Evolutionary conservation across 2,888 invertebrate species (phyloP), one percentile per base, ranked within the genome.

Genomic region (Nyleta sp.): DNA sequence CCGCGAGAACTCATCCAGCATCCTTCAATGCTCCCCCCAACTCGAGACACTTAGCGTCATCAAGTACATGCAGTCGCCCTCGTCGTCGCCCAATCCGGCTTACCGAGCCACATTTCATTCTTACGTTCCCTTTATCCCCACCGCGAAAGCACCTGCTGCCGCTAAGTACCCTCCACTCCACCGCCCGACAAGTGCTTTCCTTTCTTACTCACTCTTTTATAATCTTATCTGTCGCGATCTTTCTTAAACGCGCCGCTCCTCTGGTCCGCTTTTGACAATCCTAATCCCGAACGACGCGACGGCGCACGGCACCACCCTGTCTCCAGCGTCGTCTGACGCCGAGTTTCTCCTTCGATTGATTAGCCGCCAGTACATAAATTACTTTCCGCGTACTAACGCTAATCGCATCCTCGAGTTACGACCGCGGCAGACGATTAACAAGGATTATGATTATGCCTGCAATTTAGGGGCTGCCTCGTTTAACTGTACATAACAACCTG

Each of bases 31-130:
- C 62, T 80, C 76, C 82, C 81, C 68, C 77, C 60, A 64, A 50
- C 50, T 33, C 40, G 33, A 50, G 48, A 65, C 42, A 74, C 78
- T 75, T 72, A 50, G 62, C 55, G 33, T 70, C 72, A 55, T 67
- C 31, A 75, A 76, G 75, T 74, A 75, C 70, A 55, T 31, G 15
- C 68, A 73, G 80, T 80, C 78, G 78, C 78, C 78, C 80, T 77
- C 77, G 74, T 68, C 78, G 42, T 74, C 76, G 74, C 78, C 80
- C 79, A 80, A 82, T 79, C 78, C 77, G 68, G 64, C 67, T 53
- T 62, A 68, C 71, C 68, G 70, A 70, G 78, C 84, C 80, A 79
- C 81, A 83, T 82, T 83, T 70, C 78, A 53, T 62, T 77, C 79
- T 59, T 75, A 77, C 77, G 71, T 75, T 80, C 76, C 80, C 76